Conservation (phyloP, 2,113 vertebrate species). For the Pampusana beccarii region DNA sequence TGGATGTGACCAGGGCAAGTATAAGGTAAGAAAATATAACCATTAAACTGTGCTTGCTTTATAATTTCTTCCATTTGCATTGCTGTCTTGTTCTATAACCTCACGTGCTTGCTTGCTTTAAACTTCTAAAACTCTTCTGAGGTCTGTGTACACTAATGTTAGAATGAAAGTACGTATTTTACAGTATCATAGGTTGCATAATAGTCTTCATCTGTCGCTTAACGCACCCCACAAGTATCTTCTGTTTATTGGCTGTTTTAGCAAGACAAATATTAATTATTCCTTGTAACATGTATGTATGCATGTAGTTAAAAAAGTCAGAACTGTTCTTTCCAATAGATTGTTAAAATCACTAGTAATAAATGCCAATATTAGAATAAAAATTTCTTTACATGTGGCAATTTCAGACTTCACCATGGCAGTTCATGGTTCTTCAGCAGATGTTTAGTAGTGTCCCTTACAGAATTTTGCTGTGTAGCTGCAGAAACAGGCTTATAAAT, state of each 20-base stretch:
- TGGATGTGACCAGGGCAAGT: conserved; percentile 97
- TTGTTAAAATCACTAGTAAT: not conserved
- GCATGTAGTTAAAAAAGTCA: not conserved
- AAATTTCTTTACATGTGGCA: not conserved
- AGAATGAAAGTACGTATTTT: not conserved
- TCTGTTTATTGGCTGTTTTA: conserved; percentile 6
- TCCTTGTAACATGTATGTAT: not conserved
- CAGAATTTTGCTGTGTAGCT: not conserved
- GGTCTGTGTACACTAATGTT: not conserved
- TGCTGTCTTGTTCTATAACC: not conserved
- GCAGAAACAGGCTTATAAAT: not conserved
- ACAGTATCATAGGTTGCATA: not conserved
- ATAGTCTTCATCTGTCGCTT: not conserved
- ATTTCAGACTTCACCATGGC: not conserved
- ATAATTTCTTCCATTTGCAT: not conserved
- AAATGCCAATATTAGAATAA: not conserved
- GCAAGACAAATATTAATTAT: not conserved
- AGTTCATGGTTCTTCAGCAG: not conserved
- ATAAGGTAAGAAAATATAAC: conserved; percentile 81
- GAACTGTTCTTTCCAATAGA: not conserved
- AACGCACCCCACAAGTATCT: not conserved
- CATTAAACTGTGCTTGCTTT: not conserved
- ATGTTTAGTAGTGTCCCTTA: not conserved
- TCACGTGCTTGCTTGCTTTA: not conserved
- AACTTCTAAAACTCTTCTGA: not conserved